Conservation (phyloP, 2,797 vertebrate species). For the Tenualosa ilisha region DNA sequence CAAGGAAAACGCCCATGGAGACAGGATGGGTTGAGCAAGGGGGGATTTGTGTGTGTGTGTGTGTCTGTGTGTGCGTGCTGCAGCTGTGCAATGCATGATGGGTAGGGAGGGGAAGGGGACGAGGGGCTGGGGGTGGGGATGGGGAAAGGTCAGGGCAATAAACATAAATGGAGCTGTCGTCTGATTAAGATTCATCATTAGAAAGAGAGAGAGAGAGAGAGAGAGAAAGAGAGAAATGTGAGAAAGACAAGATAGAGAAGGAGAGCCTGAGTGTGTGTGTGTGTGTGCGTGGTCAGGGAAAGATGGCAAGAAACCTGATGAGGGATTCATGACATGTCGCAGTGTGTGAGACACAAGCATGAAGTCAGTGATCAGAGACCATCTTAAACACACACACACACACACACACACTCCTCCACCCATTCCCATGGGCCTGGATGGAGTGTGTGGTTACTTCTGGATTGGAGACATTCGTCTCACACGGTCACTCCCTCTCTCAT, state of each 20-base stretch:
- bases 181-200: slow-evolving; percentile 26
- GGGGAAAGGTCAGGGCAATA: not conserved
- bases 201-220: slow-evolving; percentile 22
- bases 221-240: not conserved
- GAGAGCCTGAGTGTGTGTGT: too few species aligned
- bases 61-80: not conserved
- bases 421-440: not conserved
- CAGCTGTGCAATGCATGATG: not conserved
- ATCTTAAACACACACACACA: not conserved
- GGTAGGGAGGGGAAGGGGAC: not conserved
- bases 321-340: not conserved
- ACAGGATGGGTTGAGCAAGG: not conserved
- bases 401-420: not conserved
- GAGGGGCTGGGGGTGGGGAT: not conserved
- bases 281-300: too few species aligned
- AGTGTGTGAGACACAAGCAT: not conserved
- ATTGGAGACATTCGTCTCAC: not conserved
- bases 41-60: not conserved
- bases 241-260: too few species aligned
- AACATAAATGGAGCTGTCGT: not conserved
- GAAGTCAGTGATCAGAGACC: not conserved
- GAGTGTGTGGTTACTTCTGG: not conserved
- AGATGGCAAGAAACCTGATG: not conserved
- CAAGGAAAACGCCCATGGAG: not conserved
- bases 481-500: not conserved